phyloP scores from a whole-genome alignment of 2,113 vertebrate species.

The Hyperoodon ampullatus region DNA sequence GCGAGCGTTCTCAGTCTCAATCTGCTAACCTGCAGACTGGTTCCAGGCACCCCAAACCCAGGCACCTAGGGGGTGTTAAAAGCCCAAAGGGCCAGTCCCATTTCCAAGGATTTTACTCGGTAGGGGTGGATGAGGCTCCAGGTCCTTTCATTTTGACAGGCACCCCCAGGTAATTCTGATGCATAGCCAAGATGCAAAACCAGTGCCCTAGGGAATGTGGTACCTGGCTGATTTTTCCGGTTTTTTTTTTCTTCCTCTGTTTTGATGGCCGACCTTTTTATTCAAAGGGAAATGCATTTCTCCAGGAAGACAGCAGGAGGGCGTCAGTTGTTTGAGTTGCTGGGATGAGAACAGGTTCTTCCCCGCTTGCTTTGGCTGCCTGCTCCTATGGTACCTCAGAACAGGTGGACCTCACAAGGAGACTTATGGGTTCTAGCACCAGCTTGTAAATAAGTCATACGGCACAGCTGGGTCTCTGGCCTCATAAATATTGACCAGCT shows the following conservation, averaged over 20 bases:
- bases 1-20: not conserved
- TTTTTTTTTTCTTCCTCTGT: not conserved
- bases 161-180: not conserved
- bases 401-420: slow-evolving; percentile 53
- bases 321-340: not conserved
- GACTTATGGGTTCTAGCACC: slow-evolving; percentile 9
- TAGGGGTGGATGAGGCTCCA: not conserved
- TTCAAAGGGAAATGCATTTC: not conserved
- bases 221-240: not conserved
- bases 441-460: slow-evolving; percentile 60
- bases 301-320: not conserved
- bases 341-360: not conserved
- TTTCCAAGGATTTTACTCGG: not conserved
- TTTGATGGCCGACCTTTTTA: not conserved
- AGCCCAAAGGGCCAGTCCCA: too few relatives aligned
- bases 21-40: not conserved
- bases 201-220: not conserved
- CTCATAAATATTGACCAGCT: slow-evolving; percentile 72
- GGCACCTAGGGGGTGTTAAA: not conserved
- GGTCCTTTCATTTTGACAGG: not conserved
- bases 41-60: not conserved
- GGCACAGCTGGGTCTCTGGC: slow-evolving; percentile 48
- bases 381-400: not conserved
- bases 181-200: not conserved
- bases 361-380: not conserved